Evolutionary conservation across 2,113 vertebrate genomes (phyloP).

Genomic region (Clinocottus analis): DNA sequence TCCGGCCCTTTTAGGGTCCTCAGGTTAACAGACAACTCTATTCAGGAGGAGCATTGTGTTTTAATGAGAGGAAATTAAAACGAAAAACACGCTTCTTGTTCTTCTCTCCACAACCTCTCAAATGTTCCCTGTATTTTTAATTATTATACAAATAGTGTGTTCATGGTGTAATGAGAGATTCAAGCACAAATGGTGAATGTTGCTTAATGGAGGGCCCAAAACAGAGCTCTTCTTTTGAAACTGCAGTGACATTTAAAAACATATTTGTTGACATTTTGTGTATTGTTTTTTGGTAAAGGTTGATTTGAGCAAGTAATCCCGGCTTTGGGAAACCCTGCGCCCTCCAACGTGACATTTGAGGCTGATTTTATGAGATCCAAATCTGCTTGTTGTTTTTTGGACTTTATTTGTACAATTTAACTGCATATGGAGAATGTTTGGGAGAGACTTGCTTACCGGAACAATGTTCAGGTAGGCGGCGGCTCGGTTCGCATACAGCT

Average conservation of each 20-base stretch:
- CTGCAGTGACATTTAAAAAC: background rate
- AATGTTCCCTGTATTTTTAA: background rate
- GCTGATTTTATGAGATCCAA: background rate
- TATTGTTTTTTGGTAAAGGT: background rate
- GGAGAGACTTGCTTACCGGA: too few species aligned
- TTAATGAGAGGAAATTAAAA: background rate
- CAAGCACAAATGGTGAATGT: background rate
- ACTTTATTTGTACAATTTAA: too few species aligned
- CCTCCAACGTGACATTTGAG: background rate
- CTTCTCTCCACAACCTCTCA: background rate
- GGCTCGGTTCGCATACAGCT: conserved; percentile 93
- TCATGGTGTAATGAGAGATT: background rate
- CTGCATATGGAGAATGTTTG: too few species aligned
- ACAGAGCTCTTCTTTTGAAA: background rate
- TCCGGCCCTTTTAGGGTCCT: too few species aligned
- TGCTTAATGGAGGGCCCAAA: background rate
- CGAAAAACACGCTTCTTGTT: background rate
- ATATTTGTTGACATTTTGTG: background rate
- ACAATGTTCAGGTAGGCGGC: conserved; percentile 93
- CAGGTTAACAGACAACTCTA: background rate
- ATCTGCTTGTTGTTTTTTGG: background rate
- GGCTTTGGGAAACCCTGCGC: background rate
- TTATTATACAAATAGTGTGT: too few species aligned
- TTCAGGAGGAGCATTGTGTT: conserved; percentile 15
- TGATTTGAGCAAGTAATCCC: background rate